phyloP scores from a whole-genome alignment of 2,888 invertebrate species.

The Notocelia uddmanniana region DNA sequence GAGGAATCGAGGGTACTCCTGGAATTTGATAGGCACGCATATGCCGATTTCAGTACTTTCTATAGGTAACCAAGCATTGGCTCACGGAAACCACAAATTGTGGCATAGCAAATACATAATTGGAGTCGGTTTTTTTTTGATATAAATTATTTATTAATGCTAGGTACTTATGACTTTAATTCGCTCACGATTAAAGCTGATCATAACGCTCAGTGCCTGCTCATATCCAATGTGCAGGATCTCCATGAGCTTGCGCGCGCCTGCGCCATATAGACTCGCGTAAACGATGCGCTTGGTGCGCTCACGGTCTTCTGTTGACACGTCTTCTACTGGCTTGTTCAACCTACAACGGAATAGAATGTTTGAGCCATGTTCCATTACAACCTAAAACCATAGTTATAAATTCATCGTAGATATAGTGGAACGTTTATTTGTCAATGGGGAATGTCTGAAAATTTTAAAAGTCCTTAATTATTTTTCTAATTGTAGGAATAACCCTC shows the following conservation, averaged over 20 bases:
- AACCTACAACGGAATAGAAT: slow-evolving; percentile 59
- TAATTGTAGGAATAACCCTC: too few species aligned
- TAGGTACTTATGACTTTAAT: not conserved
- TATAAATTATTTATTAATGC: too few species aligned
- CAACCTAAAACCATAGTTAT: not conserved
- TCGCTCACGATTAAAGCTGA: slow-evolving; percentile 72
- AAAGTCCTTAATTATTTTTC: too few species aligned
- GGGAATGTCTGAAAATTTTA: too few species aligned
- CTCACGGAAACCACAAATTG: too few species aligned
- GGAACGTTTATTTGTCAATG: not conserved
- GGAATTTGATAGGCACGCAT: too few species aligned
- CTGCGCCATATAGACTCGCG: slow-evolving; percentile 82
- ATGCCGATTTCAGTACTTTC: too few species aligned
- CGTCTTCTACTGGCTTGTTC: slow-evolving; percentile 57
- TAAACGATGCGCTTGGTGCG: slow-evolving; percentile 82
- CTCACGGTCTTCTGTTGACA: slow-evolving; percentile 70
- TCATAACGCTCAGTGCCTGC: slow-evolving; percentile 64
- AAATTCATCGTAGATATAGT: not conserved
- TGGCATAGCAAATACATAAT: too few species aligned
- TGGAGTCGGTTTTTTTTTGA: too few species aligned
- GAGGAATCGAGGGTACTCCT: too few species aligned
- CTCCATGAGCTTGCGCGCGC: slow-evolving; percentile 71
- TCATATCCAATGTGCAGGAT: slow-evolving; percentile 67
- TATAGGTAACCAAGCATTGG: too few species aligned
- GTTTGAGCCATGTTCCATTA: not conserved